Evolutionary conservation across 2,888 invertebrate genomes (phyloP), one percentile per base, ranked within the genome.

Genomic region (Pachydiplax longipennis): DNA sequence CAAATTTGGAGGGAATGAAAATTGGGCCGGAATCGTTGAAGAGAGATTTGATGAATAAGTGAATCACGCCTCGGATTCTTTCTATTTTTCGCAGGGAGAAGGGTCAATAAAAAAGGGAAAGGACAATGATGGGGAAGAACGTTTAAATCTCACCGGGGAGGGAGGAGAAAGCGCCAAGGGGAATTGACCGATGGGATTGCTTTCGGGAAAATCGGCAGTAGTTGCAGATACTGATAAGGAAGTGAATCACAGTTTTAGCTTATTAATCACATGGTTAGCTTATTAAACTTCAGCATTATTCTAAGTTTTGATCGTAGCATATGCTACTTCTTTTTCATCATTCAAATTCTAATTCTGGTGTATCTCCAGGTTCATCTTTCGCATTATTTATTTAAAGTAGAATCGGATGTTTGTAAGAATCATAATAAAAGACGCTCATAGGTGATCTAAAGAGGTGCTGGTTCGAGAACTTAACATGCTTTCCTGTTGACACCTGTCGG

Each of bases 1-100:
- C 61, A 87, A 87, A 58, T 87, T 87, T 87, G 37, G 65, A 61
- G 37, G 37, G 87, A 25, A 87, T 31, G 87, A 58, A 87, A 73
- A 73, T 58, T 58, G 87, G 37, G 61, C 61, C 61, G 37, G 37
- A 35, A 35, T 61, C 22, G 87, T 87, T 65, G 87, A 87, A 58
- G 61, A 87, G 61, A 37, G 61, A 58, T 61, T 87, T 87, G 87
- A 87, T 87, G 87, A 87, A 87, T 87, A 87, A 87, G 87, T 87
- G 87, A 87, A 87, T 61, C 31, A 58, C 53, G 53, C 83, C 83
- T 61, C 61, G 61, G 37, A 37, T 61, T n/a, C 22, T 58, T n/a
- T 65, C 58, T 87, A 10, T 87, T 61, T 53, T 58, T 83, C 58
- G 15, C 15, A 58, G 83, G 37, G 61, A 58, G 83, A 58, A 83